phyloP scores from a whole-genome alignment of 1,140 invertebrate genomes.

The Drosophila kepulauana region DNA sequence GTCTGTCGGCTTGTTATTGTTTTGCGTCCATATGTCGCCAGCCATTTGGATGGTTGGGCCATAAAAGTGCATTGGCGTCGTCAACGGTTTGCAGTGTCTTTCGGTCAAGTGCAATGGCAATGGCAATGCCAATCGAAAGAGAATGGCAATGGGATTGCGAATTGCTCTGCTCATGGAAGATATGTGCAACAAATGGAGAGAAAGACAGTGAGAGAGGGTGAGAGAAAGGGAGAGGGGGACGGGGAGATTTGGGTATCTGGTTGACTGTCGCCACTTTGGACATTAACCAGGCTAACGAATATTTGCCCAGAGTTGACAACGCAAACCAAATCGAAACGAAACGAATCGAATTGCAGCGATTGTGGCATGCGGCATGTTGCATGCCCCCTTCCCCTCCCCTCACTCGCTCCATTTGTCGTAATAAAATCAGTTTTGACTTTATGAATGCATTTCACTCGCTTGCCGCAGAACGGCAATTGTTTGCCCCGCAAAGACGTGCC shows the following conservation, averaged over 20 bases:
- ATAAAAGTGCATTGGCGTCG: conserved; percentile 45
- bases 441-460: conserved; percentile 63
- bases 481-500: conserved; percentile 25
- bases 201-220: neutral
- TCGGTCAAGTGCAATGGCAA: conserved; percentile 47
- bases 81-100: conserved; percentile 33
- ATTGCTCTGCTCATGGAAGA: conserved; percentile 18
- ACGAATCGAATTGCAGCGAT: neutral
- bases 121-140: conserved; percentile 10
- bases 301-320: conserved; percentile 33
- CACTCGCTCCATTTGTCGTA: conserved; percentile 27
- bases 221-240: neutral
- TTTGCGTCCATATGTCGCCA: conserved; percentile 73
- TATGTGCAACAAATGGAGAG: neutral
- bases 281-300: conserved; percentile 73
- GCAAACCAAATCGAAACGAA: conserved; percentile 5
- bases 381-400: conserved; percentile 1
- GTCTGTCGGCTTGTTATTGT: conserved; percentile 52
- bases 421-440: conserved; percentile 73
- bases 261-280: conserved; percentile 47
- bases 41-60: conserved; percentile 46
- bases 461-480: conserved; percentile 40
- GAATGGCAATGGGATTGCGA: conserved; percentile 41
- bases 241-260: conserved; percentile 6
- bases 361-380: conserved; percentile 19